Evolutionary conservation across 2,113 vertebrate species (phyloP), one percentile per base, ranked within the genome.

Genomic region (Antidorcas marsupialis): DNA sequence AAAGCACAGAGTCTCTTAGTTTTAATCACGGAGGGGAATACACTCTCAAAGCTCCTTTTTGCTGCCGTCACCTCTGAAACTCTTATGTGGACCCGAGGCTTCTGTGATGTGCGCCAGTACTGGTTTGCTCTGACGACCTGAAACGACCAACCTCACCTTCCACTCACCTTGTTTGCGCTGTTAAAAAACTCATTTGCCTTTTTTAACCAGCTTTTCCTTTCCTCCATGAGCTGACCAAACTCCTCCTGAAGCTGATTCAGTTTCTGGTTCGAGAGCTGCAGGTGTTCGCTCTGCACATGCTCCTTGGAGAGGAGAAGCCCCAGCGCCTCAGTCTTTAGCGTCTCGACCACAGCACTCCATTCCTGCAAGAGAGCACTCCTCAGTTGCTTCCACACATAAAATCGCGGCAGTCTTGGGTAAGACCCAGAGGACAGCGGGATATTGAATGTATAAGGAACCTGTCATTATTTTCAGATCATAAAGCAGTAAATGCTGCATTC

Each of bases 161-260:
- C 45, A 98, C 99, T 95, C 96, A 99, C 99, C 99, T 99, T 98
- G 96, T 98, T 98, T 92, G 99, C 98, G 59, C 98, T 98, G 89
- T 83, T 98, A 96, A 99, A 99, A 98, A 99, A 99, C 6, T 96
- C 97, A 96, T 99, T 99, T 91, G 99, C 98, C 93, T 99, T 99
- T 52, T 98, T 98, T 64, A 99, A 97, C 57, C 98, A 97, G 30
- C 87, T 93, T 97, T 98, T 98, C 67, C 99, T 98, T 91, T 98
- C 97, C 87, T 98, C 97, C 98, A 99, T 98, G 10, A 96, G 98
- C n/a, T 85, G 98, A 96, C 96, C 98, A 79, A 99, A 98, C 87
- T 99, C 99, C 86, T 99, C 97, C 47, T 98, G 98, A 60, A 99
- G 97, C 27, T 36, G 95, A 15, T 59, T 98, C 17, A 99, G 98